A percentile compares a stretch with the other conserved stretches of the same genome.
Conservation (phyloP, 2,797 vertebrate species). For the Notamacropus eugenii region DNA sequence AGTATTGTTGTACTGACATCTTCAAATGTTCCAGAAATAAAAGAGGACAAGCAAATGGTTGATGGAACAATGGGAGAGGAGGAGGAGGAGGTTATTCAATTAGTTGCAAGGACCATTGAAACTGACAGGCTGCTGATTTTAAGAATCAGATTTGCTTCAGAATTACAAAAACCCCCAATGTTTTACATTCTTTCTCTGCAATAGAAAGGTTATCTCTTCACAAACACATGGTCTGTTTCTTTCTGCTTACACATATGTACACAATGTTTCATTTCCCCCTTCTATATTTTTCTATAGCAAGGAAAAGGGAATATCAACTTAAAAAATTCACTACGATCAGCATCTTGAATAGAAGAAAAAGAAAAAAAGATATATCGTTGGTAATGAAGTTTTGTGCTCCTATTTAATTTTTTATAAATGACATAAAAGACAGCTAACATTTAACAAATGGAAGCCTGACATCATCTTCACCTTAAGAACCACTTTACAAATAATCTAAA, state of each 20-base stretch:
- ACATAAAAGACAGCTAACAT: neutral
- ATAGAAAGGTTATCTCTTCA: conserved; percentile 54
- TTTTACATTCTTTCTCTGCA: conserved; percentile 52
- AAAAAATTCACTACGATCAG: neutral
- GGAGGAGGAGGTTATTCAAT: conserved; percentile 76
- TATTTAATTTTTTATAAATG: conserved; percentile 6
- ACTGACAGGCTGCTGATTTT: conserved; percentile 41
- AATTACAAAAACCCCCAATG: conserved; percentile 36
- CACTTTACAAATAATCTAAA: neutral
- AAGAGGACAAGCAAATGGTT: conserved; percentile 50
- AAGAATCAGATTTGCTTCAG: conserved; percentile 60
- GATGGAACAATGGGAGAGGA: conserved; percentile 5
- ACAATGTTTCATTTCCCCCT: conserved; percentile 5
- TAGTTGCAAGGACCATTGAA: conserved; percentile 71
- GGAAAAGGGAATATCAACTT: conserved; percentile 4
- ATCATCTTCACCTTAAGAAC: neutral
- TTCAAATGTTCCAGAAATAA: conserved; percentile 38
- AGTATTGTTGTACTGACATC: conserved; percentile 40
- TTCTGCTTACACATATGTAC: conserved; percentile 4
- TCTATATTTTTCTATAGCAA: neutral
- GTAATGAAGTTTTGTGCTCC: neutral
- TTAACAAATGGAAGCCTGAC: neutral
- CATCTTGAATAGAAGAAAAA: neutral
- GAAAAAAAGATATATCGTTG: neutral
- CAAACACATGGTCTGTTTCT: neutral